Evolutionary conservation across 2,888 invertebrate genomes (phyloP).

Genomic region (Plemyria rubiginata): DNA sequence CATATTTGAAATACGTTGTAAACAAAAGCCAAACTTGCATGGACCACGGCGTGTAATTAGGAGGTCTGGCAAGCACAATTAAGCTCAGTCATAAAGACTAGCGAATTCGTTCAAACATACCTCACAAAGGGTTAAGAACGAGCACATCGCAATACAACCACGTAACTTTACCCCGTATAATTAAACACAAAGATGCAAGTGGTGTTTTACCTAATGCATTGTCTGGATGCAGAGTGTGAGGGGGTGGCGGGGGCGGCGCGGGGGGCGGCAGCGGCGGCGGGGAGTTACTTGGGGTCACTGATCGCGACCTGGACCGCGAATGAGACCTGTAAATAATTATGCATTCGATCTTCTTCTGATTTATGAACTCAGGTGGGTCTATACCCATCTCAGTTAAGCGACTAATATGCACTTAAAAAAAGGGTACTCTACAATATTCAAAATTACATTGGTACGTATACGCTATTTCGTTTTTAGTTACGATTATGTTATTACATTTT

Average conservation of each 20-base stretch:
- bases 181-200: constrained; percentile 36
- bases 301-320: constrained; percentile 73
- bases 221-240: constrained; percentile 80
- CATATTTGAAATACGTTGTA: constrained; percentile 7
- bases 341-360: constrained; percentile 30
- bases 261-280: constrained; percentile 66
- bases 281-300: constrained; percentile 73
- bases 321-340: constrained; percentile 55
- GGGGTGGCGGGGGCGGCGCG: constrained; percentile 68
- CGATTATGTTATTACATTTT: too few species aligned
- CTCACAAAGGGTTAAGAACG: constrained; percentile 30
- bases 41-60: constrained; percentile 11
- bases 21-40: constrained; percentile 11
- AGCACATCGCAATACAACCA: constrained; percentile 26
- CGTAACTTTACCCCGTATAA: constrained; percentile 26
- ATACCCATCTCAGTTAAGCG: too few species aligned
- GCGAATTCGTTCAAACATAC: constrained; percentile 23
- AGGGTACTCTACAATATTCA: too few species aligned
- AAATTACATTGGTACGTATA: too few species aligned
- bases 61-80: constrained; percentile 22
- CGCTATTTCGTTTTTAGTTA: not conserved
- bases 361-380: constrained; percentile 28
- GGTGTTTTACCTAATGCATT: constrained; percentile 73
- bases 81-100: constrained; percentile 19
- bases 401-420: too few species aligned